Evolutionary conservation across 2,113 vertebrate genomes (phyloP).

Genomic region (Podocnemis expansa): DNA sequence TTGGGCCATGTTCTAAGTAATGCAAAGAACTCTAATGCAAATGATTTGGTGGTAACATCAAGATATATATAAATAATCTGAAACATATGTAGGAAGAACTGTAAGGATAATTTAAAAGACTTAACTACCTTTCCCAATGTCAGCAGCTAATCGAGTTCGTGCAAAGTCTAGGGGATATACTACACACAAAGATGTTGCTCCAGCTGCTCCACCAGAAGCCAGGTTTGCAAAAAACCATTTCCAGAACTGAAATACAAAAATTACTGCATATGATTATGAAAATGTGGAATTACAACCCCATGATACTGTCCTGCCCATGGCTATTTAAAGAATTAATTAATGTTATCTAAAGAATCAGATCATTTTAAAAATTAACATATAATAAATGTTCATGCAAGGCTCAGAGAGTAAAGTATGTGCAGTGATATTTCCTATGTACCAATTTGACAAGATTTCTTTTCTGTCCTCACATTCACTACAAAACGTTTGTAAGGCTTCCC

Average conservation of each 20-base stretch:
- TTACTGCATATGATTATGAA: not conserved
- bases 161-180: conserved; percentile 68
- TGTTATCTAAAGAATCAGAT: not conserved
- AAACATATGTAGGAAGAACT: not conserved
- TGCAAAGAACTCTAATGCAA: not conserved
- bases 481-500: not conserved
- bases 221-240: conserved; percentile 70
- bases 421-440: not conserved
- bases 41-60: not conserved
- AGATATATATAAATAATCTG: not conserved
- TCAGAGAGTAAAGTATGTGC: not conserved
- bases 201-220: conserved; percentile 70
- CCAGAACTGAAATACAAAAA: conserved; percentile 62
- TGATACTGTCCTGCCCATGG: not conserved
- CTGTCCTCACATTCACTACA: not conserved
- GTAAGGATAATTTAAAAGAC: not conserved
- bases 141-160: conserved; percentile 59
- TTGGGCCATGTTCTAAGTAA: not conserved
- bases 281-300: not conserved
- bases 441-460: not conserved
- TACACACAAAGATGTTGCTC: conserved; percentile 69
- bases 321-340: not conserved
- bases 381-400: not conserved
- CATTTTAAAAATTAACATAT: not conserved
- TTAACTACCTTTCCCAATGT: conserved; percentile 64